Evolutionary conservation across 2,113 vertebrate genomes (phyloP).

Genomic region (Oenanthe oenanthe): DNA sequence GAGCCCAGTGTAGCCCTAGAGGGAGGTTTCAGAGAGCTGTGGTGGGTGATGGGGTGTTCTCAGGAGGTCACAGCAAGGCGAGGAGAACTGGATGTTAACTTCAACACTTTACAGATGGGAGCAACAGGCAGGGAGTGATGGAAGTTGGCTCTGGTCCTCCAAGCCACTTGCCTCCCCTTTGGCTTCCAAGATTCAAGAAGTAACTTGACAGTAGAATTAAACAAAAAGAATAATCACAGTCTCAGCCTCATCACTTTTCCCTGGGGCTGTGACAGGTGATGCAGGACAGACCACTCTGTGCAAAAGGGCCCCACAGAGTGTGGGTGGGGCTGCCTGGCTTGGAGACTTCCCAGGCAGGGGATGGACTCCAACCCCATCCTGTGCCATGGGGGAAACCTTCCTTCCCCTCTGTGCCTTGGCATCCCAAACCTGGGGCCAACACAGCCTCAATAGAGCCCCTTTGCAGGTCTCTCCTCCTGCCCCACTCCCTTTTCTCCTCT

Average conservation of each 20-base stretch:
- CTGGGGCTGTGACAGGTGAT: background rate
- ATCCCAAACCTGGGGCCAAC: background rate
- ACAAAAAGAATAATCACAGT: background rate
- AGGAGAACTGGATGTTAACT: background rate
- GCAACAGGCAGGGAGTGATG: background rate
- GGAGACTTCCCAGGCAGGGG: background rate
- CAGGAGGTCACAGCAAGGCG: background rate
- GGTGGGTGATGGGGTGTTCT: accelerated
- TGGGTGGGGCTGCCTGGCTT: background rate
- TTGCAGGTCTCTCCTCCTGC: background rate
- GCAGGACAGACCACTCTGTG: background rate
- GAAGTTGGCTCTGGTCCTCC: background rate
- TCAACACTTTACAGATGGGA: background rate
- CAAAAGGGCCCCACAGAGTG: background rate
- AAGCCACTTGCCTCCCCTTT: background rate
- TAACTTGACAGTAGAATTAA: background rate
- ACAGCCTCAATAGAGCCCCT: accelerated
- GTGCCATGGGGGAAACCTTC: background rate
- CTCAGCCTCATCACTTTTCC: background rate
- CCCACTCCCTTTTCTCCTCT: background rate
- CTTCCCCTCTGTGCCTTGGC: background rate
- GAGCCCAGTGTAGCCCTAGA: background rate
- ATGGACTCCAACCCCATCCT: accelerated
- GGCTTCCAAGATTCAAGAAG: background rate
- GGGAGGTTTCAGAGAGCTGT: background rate